Evolutionary conservation across 2,113 vertebrate genomes (phyloP), one percentile per base, ranked within the genome.

Genomic region (Podarcis raffonei): DNA sequence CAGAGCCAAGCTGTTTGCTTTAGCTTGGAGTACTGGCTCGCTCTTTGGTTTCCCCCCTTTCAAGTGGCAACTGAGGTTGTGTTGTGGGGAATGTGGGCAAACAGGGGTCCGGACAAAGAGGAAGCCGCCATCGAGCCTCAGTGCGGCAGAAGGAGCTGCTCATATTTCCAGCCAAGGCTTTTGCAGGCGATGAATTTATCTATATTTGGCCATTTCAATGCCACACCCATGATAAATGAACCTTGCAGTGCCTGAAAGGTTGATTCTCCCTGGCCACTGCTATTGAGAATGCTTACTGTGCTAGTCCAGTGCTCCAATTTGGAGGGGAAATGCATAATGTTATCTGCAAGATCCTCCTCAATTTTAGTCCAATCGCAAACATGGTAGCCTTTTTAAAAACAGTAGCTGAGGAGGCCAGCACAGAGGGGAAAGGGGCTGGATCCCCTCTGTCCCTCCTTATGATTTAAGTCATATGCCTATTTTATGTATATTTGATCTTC

Each of bases 1-100:
- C 81, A 88, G 68, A 68, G 72, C 57, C 71, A 83, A 83, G 59
- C 87, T 77, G 75, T 79, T 86, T 77, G 75, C 75, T 69, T 77
- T 66, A 8, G 42, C 18, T 12, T 2, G 62, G 20, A 66, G n/a
- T 6, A 25, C 59, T 39, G 18, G 13, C 30, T n/a, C 32, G 69
- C 30, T 82, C 13, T 32, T 65, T 76, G 35, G 27, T 87, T 86
- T 74, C 18, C 11, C 13, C 11, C 53, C 69, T 76, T 82, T 83
- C 68, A 81, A 83, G 32, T 76, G 35, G 80, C 30, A 23, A 35
- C 71, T 42, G 72, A 77, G 71, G 59, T 77, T 65, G 71, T 71
- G 79, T 62, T 72, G 78, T 74, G 68, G 83, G 57, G 35, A 65
- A 66, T 20, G 57, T 77, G 6, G 59, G 27, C 80, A 88, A 76